Evolutionary conservation across 2,888 invertebrate species (phyloP).

Genomic region (Kuschelorhynchus macadamiae): DNA sequence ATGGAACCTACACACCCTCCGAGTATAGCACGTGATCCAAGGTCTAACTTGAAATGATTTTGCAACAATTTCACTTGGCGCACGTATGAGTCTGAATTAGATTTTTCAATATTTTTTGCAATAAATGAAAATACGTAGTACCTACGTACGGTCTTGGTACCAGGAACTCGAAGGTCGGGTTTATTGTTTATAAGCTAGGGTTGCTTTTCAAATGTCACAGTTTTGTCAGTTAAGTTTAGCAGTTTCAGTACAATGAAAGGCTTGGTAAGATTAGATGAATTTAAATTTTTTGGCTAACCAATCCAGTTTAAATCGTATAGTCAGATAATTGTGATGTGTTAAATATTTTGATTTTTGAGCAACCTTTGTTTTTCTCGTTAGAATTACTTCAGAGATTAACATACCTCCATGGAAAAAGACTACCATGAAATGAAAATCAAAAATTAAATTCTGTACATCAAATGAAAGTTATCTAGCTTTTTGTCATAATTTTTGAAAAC

Average conservation of each 20-base stretch:
- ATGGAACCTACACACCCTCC: conserved; percentile 39
- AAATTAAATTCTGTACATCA: too few species aligned
- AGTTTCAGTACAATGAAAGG: conserved; percentile 40
- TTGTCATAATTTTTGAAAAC: too few species aligned
- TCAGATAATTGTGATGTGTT: too few species aligned
- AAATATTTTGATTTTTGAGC: too few species aligned
- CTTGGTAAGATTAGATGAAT: conserved; percentile 28
- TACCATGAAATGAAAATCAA: too few species aligned
- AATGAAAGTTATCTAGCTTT: too few species aligned
- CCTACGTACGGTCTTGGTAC: conserved; percentile 21
- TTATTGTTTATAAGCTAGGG: conserved; percentile 31
- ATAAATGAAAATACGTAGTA: conserved; percentile 21
- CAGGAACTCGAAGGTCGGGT: conserved; percentile 36
- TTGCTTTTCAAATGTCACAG: conserved; percentile 17
- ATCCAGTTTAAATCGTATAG: too few species aligned
- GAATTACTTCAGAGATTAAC: too few species aligned
- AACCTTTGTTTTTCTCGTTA: too few species aligned
- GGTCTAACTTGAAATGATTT: conserved; percentile 22
- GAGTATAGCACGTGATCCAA: conserved; percentile 24
- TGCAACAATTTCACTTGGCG: conserved; percentile 13
- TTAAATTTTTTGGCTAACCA: not conserved
- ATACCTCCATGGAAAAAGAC: too few species aligned
- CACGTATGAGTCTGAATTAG: conserved; percentile 10
- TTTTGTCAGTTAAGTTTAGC: conserved; percentile 18
- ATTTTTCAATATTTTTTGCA: conserved; percentile 6